Percentiles rank a stretch among this genome's conserved stretches.
Evolutionary conservation across 1,140 invertebrate species (phyloP).

Genomic region (Adelges cooleyi): DNA sequence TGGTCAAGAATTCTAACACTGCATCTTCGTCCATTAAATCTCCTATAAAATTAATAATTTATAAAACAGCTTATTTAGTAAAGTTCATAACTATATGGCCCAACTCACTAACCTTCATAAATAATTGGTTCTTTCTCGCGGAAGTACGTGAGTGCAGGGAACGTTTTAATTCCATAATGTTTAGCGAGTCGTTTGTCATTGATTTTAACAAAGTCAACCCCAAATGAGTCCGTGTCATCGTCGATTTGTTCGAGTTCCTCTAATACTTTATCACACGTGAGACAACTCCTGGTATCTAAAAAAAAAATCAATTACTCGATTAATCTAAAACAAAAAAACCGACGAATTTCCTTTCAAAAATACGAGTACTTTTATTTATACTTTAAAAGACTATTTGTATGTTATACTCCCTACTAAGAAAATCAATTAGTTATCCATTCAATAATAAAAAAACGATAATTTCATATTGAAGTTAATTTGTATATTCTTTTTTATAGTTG

Average conservation of each 20-base stretch:
- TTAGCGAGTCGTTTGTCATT: slow-evolving; percentile 90
- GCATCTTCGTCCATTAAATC: slow-evolving; percentile 90
- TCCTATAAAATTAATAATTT: slow-evolving; percentile 43
- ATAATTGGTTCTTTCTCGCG: slow-evolving; percentile 85
- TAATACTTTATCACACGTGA: slow-evolving; percentile 81
- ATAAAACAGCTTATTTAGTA: neutral
- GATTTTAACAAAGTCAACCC: slow-evolving; percentile 89
- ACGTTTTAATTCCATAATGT: slow-evolving; percentile 85
- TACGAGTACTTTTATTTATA: no score
- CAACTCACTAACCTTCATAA: slow-evolving; percentile 54
- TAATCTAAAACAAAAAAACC: neutral
- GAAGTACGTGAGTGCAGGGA: slow-evolving; percentile 89
- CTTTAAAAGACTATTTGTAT: no score
- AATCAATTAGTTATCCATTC: no score
- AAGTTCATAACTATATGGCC: no score
- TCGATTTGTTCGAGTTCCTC: slow-evolving; percentile 86
- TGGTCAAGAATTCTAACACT: slow-evolving; percentile 84
- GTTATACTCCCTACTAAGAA: no score
- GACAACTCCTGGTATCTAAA: slow-evolving; percentile 77
- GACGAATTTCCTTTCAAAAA: no score
- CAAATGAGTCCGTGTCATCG: slow-evolving; percentile 85
- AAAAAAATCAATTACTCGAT: neutral
- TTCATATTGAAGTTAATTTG: no score
- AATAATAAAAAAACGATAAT: no score
- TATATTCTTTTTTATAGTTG: no score